phyloP scores from a whole-genome alignment of 2,113 vertebrate genomes.

The Jaculus jaculus region DNA sequence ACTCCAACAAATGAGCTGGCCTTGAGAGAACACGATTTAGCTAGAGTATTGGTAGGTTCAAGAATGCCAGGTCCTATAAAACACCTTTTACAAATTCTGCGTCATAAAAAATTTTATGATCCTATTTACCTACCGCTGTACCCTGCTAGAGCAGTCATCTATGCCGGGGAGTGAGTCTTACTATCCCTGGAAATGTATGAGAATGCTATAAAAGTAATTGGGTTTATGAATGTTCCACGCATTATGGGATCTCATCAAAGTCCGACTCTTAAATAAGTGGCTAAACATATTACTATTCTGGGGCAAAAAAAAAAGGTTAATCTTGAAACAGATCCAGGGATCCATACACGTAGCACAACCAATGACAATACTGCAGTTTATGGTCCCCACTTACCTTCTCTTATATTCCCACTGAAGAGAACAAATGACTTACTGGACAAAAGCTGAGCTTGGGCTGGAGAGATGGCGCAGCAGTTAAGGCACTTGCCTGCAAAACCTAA shows the following conservation, averaged over 20 bases:
- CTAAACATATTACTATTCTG: neutral
- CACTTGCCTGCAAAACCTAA: too few relatives aligned
- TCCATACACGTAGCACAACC: neutral
- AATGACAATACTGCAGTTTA: neutral
- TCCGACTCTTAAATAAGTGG: conserved; percentile 5
- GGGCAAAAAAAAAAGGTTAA: conserved; percentile 16
- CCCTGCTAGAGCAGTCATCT: neutral
- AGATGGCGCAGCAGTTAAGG: too few relatives aligned
- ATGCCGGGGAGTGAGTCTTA: neutral
- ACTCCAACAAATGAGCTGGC: neutral
- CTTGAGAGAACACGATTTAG: neutral
- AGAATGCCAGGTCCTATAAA: neutral
- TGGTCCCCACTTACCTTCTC: neutral
- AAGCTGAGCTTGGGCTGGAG: too few relatives aligned
- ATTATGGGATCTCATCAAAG: neutral
- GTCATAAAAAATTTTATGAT: neutral
- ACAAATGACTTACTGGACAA: neutral
- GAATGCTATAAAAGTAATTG: conserved; percentile 19
- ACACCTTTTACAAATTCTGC: neutral
- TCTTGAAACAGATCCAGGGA: neutral
- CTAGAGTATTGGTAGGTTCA: neutral
- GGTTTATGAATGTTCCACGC: neutral
- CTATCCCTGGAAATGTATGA: neutral
- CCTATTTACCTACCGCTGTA: neutral
- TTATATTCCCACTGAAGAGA: neutral